Percentiles rank a stretch among this genome's conserved stretches.
These are phyloP conservation scores for Drosophila yakuba DNA, from an alignment of 1,140 invertebrate genomes.

Conservation along the genomic window DNA sequence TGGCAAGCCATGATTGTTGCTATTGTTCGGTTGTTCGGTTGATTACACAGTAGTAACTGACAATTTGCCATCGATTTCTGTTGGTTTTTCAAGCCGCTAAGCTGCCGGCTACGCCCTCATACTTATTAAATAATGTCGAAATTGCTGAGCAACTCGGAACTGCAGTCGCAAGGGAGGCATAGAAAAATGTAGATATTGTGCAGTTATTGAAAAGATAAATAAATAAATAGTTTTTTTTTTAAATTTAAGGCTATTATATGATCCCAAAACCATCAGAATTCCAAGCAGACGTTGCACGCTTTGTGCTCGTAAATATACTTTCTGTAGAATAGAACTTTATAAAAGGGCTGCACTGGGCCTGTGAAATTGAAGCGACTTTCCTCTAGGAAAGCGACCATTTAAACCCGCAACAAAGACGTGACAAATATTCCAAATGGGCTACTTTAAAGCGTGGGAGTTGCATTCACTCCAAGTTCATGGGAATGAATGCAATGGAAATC, in stretches of 20 bases:
- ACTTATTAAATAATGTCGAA: conserved; percentile 19
- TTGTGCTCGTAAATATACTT: conserved; percentile 63
- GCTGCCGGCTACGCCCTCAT: conserved; percentile 21
- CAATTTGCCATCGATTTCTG: conserved; percentile 65
- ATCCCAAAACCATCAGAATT: conserved; percentile 45
- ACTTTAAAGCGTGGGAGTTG: conserved; percentile 74
- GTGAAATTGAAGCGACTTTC: conserved; percentile 27
- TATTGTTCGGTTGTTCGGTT: conserved; percentile 49
- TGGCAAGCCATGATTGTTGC: conserved; percentile 35
- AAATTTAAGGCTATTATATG: neutral
- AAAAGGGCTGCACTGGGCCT: conserved; percentile 18
- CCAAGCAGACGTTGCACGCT: conserved; percentile 62
- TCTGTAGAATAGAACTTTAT: conserved; percentile 9
- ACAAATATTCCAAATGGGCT: conserved; percentile 79
- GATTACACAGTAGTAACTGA: conserved; percentile 79
- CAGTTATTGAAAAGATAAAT: neutral
- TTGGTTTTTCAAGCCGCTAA: conserved; percentile 33
- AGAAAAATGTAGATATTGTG: neutral
- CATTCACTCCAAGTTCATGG: conserved; percentile 61
- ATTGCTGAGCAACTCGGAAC: conserved; percentile 3
- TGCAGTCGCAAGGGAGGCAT: conserved; percentile 1
- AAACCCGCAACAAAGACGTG: conserved; percentile 66
- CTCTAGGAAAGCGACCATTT: conserved; percentile 11
- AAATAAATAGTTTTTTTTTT: too few species aligned
- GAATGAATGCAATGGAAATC: conserved; percentile 51